Evolutionary conservation across 2,797 vertebrate genomes (phyloP), one percentile per base, ranked within the genome.

Genomic region (Salarias fasciatus): DNA sequence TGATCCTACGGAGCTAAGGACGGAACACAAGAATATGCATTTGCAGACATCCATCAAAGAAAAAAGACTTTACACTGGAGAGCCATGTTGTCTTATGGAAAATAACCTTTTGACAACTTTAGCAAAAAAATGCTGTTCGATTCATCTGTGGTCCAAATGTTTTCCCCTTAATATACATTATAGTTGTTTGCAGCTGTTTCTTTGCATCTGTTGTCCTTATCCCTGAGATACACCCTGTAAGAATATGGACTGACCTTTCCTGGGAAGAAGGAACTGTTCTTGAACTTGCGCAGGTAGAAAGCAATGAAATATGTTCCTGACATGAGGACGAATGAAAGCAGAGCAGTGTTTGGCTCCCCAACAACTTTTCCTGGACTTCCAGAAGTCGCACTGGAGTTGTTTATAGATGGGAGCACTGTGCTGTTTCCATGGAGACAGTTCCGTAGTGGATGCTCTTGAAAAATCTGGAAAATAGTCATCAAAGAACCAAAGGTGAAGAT

Each of bases 221-320:
- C n/a, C n/a, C n/a, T n/a, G n/a, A n/a, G n/a, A n/a, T n/a, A n/a
- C n/a, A n/a, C n/a, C n/a, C n/a, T 24, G 18, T 24, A 24, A 24
- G 24, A 24, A 24, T 24, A 24, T 24, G 18, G 11, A 75, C 91
- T 87, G 66, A 98, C 96, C 90, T 91, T 92, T 58, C 97, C 97
- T 0, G 95, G 95, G 72, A 98, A 96, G 87, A 97, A 97, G 13
- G 94, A 94, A 64, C 96, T 97, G 88, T 98, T 98, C 90, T 97
- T 98, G 87, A 98, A 97, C 79, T 95, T 97, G 65, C 97, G 94
- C 65, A 98, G 92, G 86, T 97, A 98, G 85, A 96, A 96, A 38
- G 96, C 96, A 0, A 97, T 95, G 83, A 97, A 94, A 82, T 95
- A 98, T 0, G 97, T 98, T 76, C 97, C 95, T 0, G 93, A 88